Evolutionary conservation across 2,888 invertebrate species (phyloP).

Genomic region (Sphaeridia pumilis): DNA sequence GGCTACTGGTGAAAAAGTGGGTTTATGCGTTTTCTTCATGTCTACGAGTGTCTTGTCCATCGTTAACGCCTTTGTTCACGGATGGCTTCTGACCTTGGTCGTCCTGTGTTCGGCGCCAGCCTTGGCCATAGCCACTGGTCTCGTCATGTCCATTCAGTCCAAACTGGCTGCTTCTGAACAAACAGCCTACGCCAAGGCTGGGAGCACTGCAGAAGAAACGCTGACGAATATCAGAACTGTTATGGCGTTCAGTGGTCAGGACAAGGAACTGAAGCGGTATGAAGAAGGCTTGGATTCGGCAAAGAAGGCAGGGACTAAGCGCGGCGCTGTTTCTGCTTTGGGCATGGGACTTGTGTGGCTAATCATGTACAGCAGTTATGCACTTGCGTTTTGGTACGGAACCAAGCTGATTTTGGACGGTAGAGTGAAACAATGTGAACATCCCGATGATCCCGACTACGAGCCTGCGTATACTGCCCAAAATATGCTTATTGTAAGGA

Average conservation of each 20-base stretch:
- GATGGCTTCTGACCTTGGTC: conserved; percentile 70
- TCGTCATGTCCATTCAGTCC: conserved; percentile 54
- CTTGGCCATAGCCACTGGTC: conserved; percentile 58
- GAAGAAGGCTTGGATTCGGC: conserved; percentile 50
- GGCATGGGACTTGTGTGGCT: conserved; percentile 64
- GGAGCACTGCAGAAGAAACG: conserved; percentile 65
- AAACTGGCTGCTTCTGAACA: conserved; percentile 37
- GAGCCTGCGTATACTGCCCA: conserved; percentile 54
- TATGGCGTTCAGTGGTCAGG: conserved; percentile 63
- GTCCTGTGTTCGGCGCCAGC: conserved; percentile 64
- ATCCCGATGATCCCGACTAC: too few relatives aligned
- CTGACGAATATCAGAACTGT: conserved; percentile 62
- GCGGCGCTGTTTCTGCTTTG: conserved; percentile 55
- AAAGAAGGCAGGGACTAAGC: conserved; percentile 55
- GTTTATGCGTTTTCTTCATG: conserved; percentile 58
- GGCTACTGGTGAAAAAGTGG: conserved; percentile 70
- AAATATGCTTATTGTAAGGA: conserved; percentile 50
- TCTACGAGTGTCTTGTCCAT: conserved; percentile 56
- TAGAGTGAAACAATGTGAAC: conserved; percentile 41
- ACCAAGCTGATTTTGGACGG: conserved; percentile 54
- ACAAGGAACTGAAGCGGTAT: conserved; percentile 52
- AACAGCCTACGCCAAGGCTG: conserved; percentile 57
- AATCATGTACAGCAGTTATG: conserved; percentile 63
- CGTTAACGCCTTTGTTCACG: conserved; percentile 58
- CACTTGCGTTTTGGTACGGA: conserved; percentile 75